Evolutionary conservation across 2,888 invertebrate species (phyloP), one percentile per base, ranked within the genome.

Genomic region (Xanthorhoe spadicearia): DNA sequence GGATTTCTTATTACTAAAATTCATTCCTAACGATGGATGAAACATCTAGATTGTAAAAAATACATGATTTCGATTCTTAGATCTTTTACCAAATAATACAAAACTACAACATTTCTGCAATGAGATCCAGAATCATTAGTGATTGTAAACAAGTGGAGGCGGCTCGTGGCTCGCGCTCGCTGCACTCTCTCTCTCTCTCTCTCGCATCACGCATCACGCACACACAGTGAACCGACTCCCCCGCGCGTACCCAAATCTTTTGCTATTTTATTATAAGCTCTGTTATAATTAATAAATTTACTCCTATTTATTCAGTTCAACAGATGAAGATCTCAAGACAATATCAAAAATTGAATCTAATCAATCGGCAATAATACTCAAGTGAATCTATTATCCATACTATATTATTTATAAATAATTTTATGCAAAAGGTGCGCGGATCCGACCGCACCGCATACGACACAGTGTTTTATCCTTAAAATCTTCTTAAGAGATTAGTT

Each of bases 311-410:
- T 83, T 87, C 85, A 88, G 85, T 89, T 86, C 81, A 83, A 83
- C 82, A 86, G 88, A 86, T 83, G 84, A 74, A 83, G 83, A 85
- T 84, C 82, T 78, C 76, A 77, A 83, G 76, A 80, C 76, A 78
- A 79, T 84, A 85, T 87, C 85, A 87, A 85, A n/a, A 81, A 85
- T 87, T 85, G 84, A 87, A 85, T 89, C 89, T 89, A 90, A 85
- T 90, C 86, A 87, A 85, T 89, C 87, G 79, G 89, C 88, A 92
- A 92, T 92, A 92, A 92, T 92, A 92, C 92, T 92, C 92, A 89
- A 83, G 89, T 86, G 89, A 90, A 90, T 90, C 91, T 90, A 91
- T 88, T 86, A 89, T 90, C 85, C 87, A 90, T 90, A 88, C 91
- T 92, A 92, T 92, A 92, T 92, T 90, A 90, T 86, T 68, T 68